Percentiles rank a stretch among this genome's conserved stretches.
phyloP scores from a whole-genome alignment of 2,888 invertebrate genomes.

The Periphyllus acericola region DNA sequence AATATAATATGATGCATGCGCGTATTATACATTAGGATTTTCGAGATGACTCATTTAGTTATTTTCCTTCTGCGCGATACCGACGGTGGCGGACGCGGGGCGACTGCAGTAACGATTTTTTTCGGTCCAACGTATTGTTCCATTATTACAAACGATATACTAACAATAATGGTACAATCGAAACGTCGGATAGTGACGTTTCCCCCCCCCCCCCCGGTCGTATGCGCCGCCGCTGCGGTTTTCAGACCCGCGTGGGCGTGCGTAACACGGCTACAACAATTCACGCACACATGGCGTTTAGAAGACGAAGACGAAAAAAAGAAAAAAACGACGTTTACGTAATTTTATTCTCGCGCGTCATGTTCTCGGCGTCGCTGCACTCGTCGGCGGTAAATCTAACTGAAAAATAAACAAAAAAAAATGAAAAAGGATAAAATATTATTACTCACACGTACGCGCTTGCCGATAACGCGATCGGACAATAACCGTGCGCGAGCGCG shows the following conservation, averaged over 20 bases:
- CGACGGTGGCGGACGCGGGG: too few relatives aligned
- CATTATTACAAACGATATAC: not conserved
- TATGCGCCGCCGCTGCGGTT: not conserved
- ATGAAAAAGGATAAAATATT: not conserved
- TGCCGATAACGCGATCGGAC: not conserved
- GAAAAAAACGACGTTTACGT: constrained; percentile 51
- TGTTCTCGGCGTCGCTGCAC: constrained; percentile 6
- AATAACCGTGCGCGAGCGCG: not conserved
- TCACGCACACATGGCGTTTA: not conserved
- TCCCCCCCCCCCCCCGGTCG: not conserved
- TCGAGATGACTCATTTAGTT: too few relatives aligned
- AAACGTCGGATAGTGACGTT: not conserved
- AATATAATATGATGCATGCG: too few relatives aligned
- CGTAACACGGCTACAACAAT: constrained; percentile 12
- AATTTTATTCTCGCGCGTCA: constrained; percentile 26
- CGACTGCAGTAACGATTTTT: too few relatives aligned
- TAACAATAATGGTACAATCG: not conserved
- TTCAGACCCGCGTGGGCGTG: constrained; percentile 2
- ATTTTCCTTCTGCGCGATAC: too few relatives aligned
- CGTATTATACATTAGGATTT: too few relatives aligned
- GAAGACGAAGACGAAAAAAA: constrained; percentile 33
- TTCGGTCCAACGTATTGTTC: not conserved
- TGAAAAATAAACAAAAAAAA: not conserved
- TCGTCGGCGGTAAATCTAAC: constrained; percentile 21
- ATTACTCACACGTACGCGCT: not conserved